A percentile compares a stretch with the other conserved stretches of the same genome.
phyloP scores from a whole-genome alignment of 2,797 vertebrate genomes.

The Limosa lapponica region DNA sequence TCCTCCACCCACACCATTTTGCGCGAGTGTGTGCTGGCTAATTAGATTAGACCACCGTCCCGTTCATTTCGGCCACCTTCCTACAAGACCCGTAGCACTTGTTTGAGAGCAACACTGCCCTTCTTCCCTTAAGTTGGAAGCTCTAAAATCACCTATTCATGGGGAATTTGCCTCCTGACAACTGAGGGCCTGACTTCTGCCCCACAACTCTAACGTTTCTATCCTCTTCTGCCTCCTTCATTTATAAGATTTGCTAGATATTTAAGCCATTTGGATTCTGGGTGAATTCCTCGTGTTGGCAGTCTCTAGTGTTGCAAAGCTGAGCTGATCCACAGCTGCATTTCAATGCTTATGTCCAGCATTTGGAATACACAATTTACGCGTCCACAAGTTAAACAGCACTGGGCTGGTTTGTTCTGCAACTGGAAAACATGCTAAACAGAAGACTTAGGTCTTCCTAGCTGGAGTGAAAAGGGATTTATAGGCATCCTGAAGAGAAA shows the following conservation, averaged over 20 bases:
- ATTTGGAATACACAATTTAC: background rate
- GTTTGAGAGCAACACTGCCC: background rate
- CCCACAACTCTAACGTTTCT: fast-evolving
- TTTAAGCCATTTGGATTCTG: background rate
- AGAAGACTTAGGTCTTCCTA: background rate
- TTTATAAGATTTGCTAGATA: background rate
- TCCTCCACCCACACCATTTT: background rate
- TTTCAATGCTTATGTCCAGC: fast-evolving
- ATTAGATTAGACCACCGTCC: background rate
- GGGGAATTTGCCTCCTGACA: background rate
- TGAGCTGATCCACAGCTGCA: background rate
- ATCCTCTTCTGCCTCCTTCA: background rate
- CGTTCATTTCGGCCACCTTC: background rate
- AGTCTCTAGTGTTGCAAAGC: background rate
- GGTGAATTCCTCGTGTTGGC: background rate
- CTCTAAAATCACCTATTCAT: background rate
- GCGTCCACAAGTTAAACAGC: fast-evolving
- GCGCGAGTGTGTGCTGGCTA: background rate
- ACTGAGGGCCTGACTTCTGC: background rate
- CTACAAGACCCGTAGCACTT: background rate
- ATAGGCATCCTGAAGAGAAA: background rate
- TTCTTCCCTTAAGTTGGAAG: background rate
- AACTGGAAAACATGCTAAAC: background rate
- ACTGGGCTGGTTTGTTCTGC: background rate
- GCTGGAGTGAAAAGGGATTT: background rate